Evolutionary conservation across 2,113 vertebrate genomes (phyloP).

Genomic region (Peromyscus polionotus): DNA sequence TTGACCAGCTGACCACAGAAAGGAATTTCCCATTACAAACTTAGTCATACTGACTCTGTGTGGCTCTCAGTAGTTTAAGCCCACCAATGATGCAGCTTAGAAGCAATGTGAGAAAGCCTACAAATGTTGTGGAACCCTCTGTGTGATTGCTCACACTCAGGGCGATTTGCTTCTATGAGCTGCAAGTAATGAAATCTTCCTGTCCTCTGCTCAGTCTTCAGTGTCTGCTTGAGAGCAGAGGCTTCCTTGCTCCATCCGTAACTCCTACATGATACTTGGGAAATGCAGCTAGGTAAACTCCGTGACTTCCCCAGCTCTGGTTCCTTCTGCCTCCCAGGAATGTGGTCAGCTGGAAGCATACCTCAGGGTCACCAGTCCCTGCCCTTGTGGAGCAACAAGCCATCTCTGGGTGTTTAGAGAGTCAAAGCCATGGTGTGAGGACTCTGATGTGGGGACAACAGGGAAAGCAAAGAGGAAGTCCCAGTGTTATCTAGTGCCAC

Average conservation of each 20-base stretch:
- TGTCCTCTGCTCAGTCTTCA: neutral
- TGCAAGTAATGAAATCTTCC: neutral
- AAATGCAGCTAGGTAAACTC: neutral
- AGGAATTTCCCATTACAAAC: neutral
- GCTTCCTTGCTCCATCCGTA: neutral
- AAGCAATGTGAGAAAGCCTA: neutral
- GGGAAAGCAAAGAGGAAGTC: conserved; percentile 25
- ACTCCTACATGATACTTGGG: neutral
- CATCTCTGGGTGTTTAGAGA: neutral
- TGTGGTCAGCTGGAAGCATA: neutral
- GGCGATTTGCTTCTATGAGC: neutral
- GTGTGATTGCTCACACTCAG: neutral
- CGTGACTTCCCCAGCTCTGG: neutral
- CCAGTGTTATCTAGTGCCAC: neutral
- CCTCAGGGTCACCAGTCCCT: neutral
- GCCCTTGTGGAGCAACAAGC: neutral
- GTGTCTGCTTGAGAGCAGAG: neutral
- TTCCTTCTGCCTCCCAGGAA: neutral
- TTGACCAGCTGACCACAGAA: neutral
- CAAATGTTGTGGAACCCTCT: neutral
- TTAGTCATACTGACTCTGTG: neutral
- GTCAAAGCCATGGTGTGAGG: neutral
- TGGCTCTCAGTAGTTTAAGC: neutral
- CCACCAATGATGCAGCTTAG: neutral
- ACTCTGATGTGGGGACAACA: neutral